Evolutionary conservation across 2,888 invertebrate genomes (phyloP), one percentile per base, ranked within the genome.

Genomic region (Deroplatys truncata): DNA sequence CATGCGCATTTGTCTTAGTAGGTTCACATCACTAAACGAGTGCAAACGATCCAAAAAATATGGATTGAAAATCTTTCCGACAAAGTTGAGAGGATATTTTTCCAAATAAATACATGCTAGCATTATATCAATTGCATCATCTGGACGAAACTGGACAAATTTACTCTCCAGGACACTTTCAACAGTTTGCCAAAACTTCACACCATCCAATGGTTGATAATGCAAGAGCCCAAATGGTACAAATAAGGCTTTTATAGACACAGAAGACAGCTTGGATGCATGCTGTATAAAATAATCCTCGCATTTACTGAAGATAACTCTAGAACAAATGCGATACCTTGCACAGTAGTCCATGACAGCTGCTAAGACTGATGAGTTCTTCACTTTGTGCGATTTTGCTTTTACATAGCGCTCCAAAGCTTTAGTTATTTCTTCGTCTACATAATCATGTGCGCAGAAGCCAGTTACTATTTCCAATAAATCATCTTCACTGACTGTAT

Each of bases 21-120:
- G 92, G 29, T 93, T 93, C 20, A 93, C 92, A 91, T 94, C 93
- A 90, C 92, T 92, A 16, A 92, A 92, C 0, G 92, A 91, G 90
- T 94, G 94, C 82, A 96, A 92, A 92, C 95, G 94, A n/a, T 94
- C 94, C 90, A 96, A 92, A 92, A 96, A 96, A 91, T 95, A 94
- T 20, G 95, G 94, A 91, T 94, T 95, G 91, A 96, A 95, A 89
- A 96, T 93, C 92, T 94, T 95, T 43, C 94, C 93, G 0, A 95
- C 94, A 91, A 96, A 94, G 91, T 95, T 94, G 8, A 95, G 91
- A 9, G 96, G 96, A 93, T 95, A 95, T 92, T 95, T 94, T 88
- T 95, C 94, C 49, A 96, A 92, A 92, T 96, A 96, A 88, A 96
- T 94, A 92, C 95, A 96, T 15, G 96, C 94, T n/a, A 96, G 93